These are phyloP conservation scores for Tupaia chinensis DNA, from an alignment of 2,113 vertebrate genomes.

Conservation along the genomic window DNA sequence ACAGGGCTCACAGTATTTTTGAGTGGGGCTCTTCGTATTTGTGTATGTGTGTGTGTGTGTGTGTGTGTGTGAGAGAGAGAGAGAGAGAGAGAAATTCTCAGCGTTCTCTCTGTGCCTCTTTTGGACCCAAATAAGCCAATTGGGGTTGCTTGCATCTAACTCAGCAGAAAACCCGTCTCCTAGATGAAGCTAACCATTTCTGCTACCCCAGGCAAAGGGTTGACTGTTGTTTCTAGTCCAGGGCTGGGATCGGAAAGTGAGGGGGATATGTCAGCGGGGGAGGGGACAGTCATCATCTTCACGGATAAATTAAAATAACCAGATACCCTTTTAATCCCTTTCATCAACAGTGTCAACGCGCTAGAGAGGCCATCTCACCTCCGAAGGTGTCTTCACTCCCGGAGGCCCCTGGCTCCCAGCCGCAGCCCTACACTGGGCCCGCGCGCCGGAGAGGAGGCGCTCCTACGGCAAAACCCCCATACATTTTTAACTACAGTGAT, in stretches of 20 bases:
- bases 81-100: neutral
- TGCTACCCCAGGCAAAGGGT: neutral
- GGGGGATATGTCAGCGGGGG: neutral
- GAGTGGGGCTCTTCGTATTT: neutral
- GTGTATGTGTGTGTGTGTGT: no score
- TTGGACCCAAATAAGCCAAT: neutral
- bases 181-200: conserved; percentile 23
- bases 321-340: conserved; percentile 51
- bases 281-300: neutral
- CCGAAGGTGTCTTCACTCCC: conserved; percentile 52
- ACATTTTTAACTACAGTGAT: conserved; percentile 91
- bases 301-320: conserved; percentile 56
- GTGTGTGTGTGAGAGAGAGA: no score
- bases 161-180: neutral
- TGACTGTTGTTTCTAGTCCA: neutral
- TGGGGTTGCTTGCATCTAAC: neutral
- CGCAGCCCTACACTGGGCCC: conserved; percentile 50
- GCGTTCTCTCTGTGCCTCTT: no score
- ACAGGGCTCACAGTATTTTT: neutral
- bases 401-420: conserved; percentile 34
- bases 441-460: conserved; percentile 68
- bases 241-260: neutral
- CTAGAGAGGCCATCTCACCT: conserved; percentile 35
- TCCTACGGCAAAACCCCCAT: conserved; percentile 85
- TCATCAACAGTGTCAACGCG: conserved; percentile 49